Percentiles rank a stretch among this genome's conserved stretches.
phyloP scores from a whole-genome alignment of 2,888 invertebrate species.

The Resseliella maxima region DNA sequence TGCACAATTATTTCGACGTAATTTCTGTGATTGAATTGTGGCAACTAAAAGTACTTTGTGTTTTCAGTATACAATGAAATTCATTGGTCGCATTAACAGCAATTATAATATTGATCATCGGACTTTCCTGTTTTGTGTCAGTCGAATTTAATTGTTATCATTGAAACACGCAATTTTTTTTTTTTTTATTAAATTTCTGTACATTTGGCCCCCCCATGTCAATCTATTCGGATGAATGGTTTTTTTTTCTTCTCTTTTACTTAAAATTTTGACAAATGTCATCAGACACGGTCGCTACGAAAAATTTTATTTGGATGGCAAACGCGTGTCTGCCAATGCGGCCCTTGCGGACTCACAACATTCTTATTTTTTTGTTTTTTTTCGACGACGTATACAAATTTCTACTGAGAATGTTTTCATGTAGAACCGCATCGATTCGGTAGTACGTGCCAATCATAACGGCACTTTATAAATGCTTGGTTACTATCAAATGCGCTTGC shows the following conservation, averaged over 20 bases:
- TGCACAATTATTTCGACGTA: background rate
- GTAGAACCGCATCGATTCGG: background rate
- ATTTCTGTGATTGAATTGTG: background rate
- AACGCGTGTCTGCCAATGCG: background rate
- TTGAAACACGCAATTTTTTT: background rate
- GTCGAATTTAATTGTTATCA: too few species aligned
- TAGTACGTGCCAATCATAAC: background rate
- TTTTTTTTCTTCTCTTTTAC: background rate
- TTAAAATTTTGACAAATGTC: background rate
- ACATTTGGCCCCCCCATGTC: background rate
- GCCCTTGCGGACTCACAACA: background rate
- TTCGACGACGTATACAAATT: background rate
- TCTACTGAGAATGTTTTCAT: background rate
- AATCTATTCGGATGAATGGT: background rate
- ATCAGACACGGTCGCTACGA: background rate
- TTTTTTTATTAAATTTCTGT: background rate
- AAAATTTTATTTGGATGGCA: background rate
- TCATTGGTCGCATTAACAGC: background rate
- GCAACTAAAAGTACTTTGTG: background rate
- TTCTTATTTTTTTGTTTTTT: background rate
- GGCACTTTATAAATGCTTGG: too few species aligned
- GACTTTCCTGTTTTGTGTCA: background rate
- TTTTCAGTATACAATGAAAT: background rate
- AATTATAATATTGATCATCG: background rate
- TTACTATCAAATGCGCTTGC: background rate